Percentiles rank a stretch among this genome's conserved stretches.
These are phyloP conservation scores for Rutilus rutilus DNA, from an alignment of 2,113 vertebrate species.

Conservation along the genomic window DNA sequence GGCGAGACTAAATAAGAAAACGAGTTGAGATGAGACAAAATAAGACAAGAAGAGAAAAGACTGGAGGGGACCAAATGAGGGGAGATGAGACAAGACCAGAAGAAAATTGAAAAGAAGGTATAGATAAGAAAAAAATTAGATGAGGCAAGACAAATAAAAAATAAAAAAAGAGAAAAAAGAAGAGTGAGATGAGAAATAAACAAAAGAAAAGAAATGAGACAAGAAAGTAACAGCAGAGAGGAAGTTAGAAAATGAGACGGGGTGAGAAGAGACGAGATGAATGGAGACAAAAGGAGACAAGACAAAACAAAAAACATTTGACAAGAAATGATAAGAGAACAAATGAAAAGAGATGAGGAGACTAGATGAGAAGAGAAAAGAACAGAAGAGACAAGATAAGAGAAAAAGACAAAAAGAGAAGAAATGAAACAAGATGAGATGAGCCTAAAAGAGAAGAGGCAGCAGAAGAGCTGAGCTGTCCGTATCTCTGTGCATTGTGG, in stretches of 20 bases:
- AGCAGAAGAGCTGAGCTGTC: conserved; percentile 36
- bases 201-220: neutral
- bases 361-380: neutral
- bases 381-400: conserved; percentile 34
- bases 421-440: neutral
- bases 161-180: neutral
- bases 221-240: neutral
- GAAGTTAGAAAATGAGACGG: neutral
- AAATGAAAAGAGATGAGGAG: neutral
- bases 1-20: neutral
- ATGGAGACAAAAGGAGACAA: neutral
- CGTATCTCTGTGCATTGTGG: conserved; percentile 33
- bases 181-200: neutral
- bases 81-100: neutral
- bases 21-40: neutral
- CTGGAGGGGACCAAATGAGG: neutral
- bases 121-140: neutral
- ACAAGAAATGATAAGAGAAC: neutral
- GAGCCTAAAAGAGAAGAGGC: neutral
- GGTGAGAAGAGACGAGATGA: neutral
- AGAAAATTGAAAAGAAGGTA: neutral
- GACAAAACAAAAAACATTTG: neutral
- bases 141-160: neutral
- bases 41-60: neutral
- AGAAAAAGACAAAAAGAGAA: neutral